phyloP scores from a whole-genome alignment of 1,140 invertebrate genomes.

The Protaetia brevitarsis region DNA sequence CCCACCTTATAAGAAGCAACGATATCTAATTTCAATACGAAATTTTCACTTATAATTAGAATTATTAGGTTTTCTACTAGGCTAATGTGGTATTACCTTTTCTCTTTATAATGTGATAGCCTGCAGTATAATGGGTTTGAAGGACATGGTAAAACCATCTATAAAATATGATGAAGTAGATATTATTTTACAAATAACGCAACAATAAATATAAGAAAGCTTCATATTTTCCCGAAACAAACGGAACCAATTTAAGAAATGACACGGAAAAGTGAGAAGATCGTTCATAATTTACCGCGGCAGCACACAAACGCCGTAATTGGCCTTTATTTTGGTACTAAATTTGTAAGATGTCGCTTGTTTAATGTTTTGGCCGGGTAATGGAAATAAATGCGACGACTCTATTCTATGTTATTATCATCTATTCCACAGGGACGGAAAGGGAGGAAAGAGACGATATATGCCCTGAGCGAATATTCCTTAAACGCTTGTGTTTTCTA shows the following conservation, averaged over 20 bases:
- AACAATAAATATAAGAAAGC: neutral
- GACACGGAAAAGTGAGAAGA: slow-evolving; percentile 1
- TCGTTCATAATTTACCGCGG: neutral
- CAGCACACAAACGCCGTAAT: slow-evolving; percentile 19
- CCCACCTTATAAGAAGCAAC: too few species aligned
- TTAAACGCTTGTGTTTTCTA: slow-evolving; percentile 9
- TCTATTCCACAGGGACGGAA: neutral
- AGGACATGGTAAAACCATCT: too few species aligned
- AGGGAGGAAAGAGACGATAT: neutral
- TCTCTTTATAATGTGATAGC: too few species aligned
- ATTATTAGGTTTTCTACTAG: too few species aligned
- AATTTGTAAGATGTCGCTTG: slow-evolving; percentile 24
- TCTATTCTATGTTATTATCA: slow-evolving; percentile 21
- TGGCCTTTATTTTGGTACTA: slow-evolving; percentile 26
- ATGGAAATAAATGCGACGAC: slow-evolving; percentile 25
- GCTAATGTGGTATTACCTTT: too few species aligned
- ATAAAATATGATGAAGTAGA: too few species aligned
- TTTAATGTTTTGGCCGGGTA: slow-evolving; percentile 26
- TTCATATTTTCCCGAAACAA: neutral
- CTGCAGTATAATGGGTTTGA: too few species aligned
- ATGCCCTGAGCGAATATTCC: neutral
- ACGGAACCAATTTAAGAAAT: slow-evolving; percentile 8
- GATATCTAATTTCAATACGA: too few species aligned
- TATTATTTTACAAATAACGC: neutral
- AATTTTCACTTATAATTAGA: too few species aligned